These are phyloP conservation scores for Melangyna quadrimaculata DNA, from an alignment of 2,888 invertebrate species.

Conservation along the genomic window DNA sequence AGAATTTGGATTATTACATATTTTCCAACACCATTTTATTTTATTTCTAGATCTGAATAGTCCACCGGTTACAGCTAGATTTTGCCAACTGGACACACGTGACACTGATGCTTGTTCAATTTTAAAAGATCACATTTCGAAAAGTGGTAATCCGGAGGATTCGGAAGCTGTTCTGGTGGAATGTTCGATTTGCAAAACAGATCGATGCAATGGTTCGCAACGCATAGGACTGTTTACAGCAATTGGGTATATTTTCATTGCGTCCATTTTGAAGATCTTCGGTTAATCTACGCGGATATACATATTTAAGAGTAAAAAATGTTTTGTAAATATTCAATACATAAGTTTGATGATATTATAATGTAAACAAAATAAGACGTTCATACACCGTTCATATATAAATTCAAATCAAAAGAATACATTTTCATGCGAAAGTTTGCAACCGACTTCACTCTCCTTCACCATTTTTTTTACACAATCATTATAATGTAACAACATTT, in stretches of 20 bases:
- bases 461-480: neutral
- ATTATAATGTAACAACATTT: neutral
- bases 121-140: conserved; percentile 72
- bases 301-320: neutral
- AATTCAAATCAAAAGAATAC: neutral
- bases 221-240: conserved; percentile 36
- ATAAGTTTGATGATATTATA: neutral
- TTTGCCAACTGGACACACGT: conserved; percentile 79
- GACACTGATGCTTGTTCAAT: conserved; percentile 79
- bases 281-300: conserved; percentile 43
- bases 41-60: conserved; percentile 32
- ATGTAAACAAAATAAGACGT: neutral
- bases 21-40: too few species aligned
- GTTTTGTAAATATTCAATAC: conserved; percentile 47
- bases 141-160: neutral
- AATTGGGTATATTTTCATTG: conserved; percentile 35
- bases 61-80: conserved; percentile 77
- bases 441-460: neutral
- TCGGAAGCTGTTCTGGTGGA: conserved; percentile 75
- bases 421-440: neutral
- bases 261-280: conserved; percentile 29
- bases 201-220: conserved; percentile 78
- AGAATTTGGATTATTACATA: too few species aligned
- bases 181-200: conserved; percentile 78
- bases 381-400: neutral